phyloP scores from a whole-genome alignment of 2,888 invertebrate species.

The Notocelia uddmanniana region DNA sequence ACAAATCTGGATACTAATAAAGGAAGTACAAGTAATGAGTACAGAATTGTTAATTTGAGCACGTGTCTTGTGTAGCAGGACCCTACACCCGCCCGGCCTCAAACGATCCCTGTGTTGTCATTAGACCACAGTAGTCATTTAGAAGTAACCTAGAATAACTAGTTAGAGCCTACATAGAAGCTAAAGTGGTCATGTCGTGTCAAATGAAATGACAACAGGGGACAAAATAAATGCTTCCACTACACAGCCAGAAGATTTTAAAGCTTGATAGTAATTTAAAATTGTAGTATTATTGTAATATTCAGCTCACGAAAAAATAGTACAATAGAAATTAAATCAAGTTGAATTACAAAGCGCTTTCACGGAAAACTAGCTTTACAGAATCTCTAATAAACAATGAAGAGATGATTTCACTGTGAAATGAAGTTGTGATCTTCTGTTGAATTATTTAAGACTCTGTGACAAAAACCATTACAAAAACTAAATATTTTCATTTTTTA shows the following conservation, averaged over 20 bases:
- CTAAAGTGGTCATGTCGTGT: slow-evolving; percentile 55
- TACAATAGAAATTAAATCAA: slow-evolving; percentile 28
- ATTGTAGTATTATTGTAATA: slow-evolving; percentile 59
- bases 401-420: not conserved
- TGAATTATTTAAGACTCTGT: slow-evolving; percentile 6
- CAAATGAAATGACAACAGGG: slow-evolving; percentile 64
- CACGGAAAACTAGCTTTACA: slow-evolving; percentile 2
- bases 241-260: slow-evolving; percentile 67
- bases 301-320: slow-evolving; percentile 46
- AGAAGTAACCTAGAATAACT: slow-evolving; percentile 64
- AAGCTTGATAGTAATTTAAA: slow-evolving; percentile 62
- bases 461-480: not conserved
- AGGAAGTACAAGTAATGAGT: slow-evolving; percentile 86
- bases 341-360: slow-evolving; percentile 25
- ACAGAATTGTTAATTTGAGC: slow-evolving; percentile 80
- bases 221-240: slow-evolving; percentile 65
- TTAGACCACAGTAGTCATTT: slow-evolving; percentile 71
- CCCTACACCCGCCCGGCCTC: slow-evolving; percentile 75
- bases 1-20: slow-evolving; percentile 75
- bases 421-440: slow-evolving; percentile 1
- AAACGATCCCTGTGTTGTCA: slow-evolving; percentile 74
- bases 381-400: slow-evolving; percentile 14
- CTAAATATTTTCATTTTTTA: not conserved
- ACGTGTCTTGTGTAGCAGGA: slow-evolving; percentile 83
- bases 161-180: slow-evolving; percentile 55